phyloP scores from a whole-genome alignment of 2,888 invertebrate species.

The Clusia tigrina region DNA sequence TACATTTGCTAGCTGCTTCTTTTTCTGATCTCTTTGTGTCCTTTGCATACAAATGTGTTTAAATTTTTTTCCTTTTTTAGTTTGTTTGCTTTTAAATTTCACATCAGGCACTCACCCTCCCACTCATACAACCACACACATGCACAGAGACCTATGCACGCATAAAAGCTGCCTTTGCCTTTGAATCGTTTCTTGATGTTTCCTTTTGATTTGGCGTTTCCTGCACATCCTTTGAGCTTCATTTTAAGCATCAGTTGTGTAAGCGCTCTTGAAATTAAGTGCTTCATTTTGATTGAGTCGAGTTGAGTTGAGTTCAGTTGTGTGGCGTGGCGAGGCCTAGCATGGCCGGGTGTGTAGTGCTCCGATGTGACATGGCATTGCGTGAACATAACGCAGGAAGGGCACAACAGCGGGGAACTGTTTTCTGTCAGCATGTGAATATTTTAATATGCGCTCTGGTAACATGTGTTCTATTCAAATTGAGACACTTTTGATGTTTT shows the following conservation, averaged over 20 bases:
- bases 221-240: too few species aligned
- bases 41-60: neutral
- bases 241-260: neutral
- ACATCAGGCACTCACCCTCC: too few species aligned
- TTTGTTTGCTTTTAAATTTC: too few species aligned
- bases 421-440: too few species aligned
- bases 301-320: conserved; percentile 28
- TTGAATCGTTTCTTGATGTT: neutral
- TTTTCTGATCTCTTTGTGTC: neutral
- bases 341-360: too few species aligned
- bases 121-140: too few species aligned
- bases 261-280: conserved; percentile 43
- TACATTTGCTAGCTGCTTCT: too few species aligned
- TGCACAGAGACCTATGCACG: too few species aligned
- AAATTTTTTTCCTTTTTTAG: neutral
- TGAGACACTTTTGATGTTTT: conserved; percentile 3
- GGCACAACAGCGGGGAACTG: too few species aligned
- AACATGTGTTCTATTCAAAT: conserved; percentile 1
- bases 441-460: neutral
- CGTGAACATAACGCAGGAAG: too few species aligned
- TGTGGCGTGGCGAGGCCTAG: too few species aligned
- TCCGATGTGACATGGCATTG: too few species aligned
- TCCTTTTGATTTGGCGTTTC: conserved; percentile 7
- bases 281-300: conserved; percentile 53
- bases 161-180: conserved; percentile 5